Conservation (phyloP, 2,113 vertebrate genomes). For the Hemiscyllium ocellatum region DNA sequence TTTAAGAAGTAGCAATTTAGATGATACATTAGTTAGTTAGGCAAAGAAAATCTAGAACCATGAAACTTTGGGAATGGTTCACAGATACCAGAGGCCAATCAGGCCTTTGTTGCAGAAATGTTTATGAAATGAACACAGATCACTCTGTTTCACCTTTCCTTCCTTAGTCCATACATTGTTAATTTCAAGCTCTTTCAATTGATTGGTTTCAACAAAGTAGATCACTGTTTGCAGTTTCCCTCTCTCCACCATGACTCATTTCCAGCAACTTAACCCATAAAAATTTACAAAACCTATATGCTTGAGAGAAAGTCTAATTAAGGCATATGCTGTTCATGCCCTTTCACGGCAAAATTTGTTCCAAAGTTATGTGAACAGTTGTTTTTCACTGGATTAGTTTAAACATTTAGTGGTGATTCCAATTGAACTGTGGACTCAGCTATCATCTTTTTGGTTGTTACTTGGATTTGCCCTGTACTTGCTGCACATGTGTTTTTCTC, state of each 20-base stretch:
- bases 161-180: neutral
- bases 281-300: neutral
- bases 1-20: no score
- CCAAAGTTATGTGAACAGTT: neutral
- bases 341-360: neutral
- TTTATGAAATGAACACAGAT: neutral
- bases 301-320: neutral
- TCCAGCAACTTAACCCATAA: neutral
- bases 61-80: no score
- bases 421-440: neutral
- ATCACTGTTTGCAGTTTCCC: neutral
- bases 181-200: neutral
- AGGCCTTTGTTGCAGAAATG: neutral
- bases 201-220: neutral
- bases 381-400: neutral
- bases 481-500: neutral
- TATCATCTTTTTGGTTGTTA: neutral
- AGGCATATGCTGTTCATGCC: neutral
- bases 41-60: no score
- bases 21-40: no score
- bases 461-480: neutral
- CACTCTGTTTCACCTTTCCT: no score
- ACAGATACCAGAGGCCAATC: no score
- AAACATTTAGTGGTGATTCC: neutral
- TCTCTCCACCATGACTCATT: neutral